These are phyloP conservation scores for Recurvirostra avosetta DNA, from an alignment of 2,113 vertebrate species.

Conservation along the genomic window DNA sequence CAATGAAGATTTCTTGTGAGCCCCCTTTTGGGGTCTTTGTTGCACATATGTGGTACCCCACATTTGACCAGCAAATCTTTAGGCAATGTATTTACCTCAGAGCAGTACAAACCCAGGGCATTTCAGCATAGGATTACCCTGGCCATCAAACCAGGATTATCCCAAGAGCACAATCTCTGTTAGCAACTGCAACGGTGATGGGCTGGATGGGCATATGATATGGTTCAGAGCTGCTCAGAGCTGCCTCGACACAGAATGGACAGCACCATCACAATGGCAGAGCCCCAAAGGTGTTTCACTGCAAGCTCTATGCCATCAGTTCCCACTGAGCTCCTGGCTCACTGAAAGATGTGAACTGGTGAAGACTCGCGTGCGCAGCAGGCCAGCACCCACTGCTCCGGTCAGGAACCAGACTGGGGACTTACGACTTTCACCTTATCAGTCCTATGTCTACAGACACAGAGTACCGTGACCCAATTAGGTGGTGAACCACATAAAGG, in stretches of 20 bases:
- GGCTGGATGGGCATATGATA: neutral
- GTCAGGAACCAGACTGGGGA: neutral
- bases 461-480: neutral
- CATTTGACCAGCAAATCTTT: neutral
- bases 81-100: neutral
- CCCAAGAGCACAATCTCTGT: neutral
- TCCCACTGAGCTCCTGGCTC: neutral
- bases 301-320: neutral
- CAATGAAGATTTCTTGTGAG: neutral
- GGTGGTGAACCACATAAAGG: neutral
- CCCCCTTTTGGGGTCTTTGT: neutral
- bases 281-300: neutral
- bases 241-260: neutral
- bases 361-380: rapidly evolving
- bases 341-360: neutral
- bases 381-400: neutral
- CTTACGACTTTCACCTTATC: neutral
- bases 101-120: neutral
- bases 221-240: neutral
- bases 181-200: neutral
- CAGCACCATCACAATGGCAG: neutral
- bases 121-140: neutral
- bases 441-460: neutral
- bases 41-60: neutral
- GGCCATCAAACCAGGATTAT: neutral